These are phyloP conservation scores for Invenusta paracnida DNA, from an alignment of 2,888 invertebrate genomes.

Conservation along the genomic window DNA sequence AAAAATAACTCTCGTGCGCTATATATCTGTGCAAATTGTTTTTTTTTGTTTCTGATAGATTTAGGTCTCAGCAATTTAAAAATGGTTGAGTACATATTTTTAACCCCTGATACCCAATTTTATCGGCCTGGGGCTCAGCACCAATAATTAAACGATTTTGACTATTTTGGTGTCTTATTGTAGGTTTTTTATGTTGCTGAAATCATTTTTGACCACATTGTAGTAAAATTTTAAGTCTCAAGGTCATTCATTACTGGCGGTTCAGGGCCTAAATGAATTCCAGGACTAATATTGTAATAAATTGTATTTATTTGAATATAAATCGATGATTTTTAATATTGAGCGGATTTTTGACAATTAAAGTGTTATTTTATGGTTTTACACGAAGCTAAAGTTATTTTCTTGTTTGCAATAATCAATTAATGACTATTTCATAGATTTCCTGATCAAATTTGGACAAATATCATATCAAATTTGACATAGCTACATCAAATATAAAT, in stretches of 20 bases:
- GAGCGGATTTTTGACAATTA: too few relatives aligned
- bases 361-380: too few relatives aligned
- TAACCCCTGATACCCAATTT: background rate
- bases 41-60: background rate
- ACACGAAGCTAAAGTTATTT: too few relatives aligned
- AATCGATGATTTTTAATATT: too few relatives aligned
- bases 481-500: too few relatives aligned
- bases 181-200: constrained; percentile 22
- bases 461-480: too few relatives aligned
- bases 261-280: too few relatives aligned
- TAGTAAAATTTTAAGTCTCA: background rate
- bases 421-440: too few relatives aligned
- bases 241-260: background rate
- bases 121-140: background rate
- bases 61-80: background rate
- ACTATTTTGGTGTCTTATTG: constrained; percentile 7
- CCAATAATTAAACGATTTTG: background rate
- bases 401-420: too few relatives aligned
- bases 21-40: background rate
- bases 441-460: too few relatives aligned
- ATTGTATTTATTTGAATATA: too few relatives aligned
- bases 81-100: background rate
- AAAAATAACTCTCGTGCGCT: background rate
- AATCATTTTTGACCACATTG: background rate
- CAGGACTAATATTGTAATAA: too few relatives aligned